A percentile compares a stretch with the other conserved stretches of the same genome.
Conservation (phyloP, 2,797 vertebrate species). For the Danio tinwini region DNA sequence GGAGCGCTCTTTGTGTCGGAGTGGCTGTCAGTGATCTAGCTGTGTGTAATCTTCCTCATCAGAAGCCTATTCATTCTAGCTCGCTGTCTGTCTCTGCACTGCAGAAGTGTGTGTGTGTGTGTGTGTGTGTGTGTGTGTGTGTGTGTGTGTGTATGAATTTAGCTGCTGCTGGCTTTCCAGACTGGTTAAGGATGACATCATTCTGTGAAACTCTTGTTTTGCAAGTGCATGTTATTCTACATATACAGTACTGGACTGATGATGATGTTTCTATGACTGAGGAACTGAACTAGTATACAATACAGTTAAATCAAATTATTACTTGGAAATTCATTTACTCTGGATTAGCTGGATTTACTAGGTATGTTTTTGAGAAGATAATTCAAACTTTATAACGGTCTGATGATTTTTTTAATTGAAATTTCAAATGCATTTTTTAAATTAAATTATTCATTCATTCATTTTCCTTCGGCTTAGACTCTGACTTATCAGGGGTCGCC, state of each 20-base stretch:
- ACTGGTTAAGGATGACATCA: conserved; percentile 25
- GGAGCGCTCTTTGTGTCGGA: conserved; percentile 51
- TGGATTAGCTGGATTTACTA: not conserved
- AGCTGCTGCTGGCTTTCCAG: not conserved
- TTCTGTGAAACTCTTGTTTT: conserved; percentile 6
- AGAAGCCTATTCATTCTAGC: conserved; percentile 60
- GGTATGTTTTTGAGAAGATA: not conserved
- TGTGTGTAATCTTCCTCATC: conserved; percentile 61
- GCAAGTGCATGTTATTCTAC: not conserved
- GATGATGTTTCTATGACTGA: not conserved
- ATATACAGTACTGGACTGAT: not conserved
- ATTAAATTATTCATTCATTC: too few species aligned
- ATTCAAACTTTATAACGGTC: not conserved
- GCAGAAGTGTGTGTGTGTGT: not conserved
- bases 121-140: too few species aligned
- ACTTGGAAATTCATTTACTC: not conserved
- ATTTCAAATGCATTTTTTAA: not conserved
- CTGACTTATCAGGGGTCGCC: too few species aligned
- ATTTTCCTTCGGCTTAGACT: too few species aligned
- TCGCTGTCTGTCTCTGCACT: conserved; percentile 47
- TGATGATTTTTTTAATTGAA: too few species aligned
- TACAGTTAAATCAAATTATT: too few species aligned
- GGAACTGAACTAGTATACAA: not conserved
- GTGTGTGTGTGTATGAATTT: too few species aligned
- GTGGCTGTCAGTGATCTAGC: conserved; percentile 53